Percentiles rank a stretch among this genome's conserved stretches.
Conservation (phyloP, 2,888 invertebrate genomes). For the Leistus spinibarbis region DNA sequence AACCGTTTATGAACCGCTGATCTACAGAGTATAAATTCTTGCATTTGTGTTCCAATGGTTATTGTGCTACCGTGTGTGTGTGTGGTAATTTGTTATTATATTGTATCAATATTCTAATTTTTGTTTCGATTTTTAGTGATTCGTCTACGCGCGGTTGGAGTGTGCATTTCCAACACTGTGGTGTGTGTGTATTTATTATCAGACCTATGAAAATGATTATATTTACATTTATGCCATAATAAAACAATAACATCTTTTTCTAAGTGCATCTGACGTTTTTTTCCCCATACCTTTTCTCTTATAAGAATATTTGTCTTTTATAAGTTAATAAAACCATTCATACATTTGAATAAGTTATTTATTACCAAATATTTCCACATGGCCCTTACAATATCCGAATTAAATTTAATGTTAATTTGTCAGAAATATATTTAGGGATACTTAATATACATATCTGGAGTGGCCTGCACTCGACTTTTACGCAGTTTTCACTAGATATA, state of each 20-base stretch:
- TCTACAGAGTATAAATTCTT: too few relatives aligned
- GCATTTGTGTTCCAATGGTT: not conserved
- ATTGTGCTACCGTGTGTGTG: not conserved
- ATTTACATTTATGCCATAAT: constrained; percentile 34
- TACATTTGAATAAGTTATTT: constrained; percentile 16
- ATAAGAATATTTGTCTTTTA: constrained; percentile 29
- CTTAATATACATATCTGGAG: too few relatives aligned
- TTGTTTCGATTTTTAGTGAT: constrained; percentile 35
- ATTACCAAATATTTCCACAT: not conserved
- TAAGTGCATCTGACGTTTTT: constrained; percentile 24
- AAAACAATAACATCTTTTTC: constrained; percentile 26
- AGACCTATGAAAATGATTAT: constrained; percentile 22
- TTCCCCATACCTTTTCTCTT: constrained; percentile 31
- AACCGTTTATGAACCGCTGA: too few relatives aligned
- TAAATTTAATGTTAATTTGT: too few relatives aligned
- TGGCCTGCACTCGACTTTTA: too few relatives aligned
- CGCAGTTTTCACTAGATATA: too few relatives aligned
- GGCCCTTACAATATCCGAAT: too few relatives aligned
- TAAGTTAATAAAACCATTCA: constrained; percentile 34
- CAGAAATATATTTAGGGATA: not conserved
- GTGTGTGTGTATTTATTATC: constrained; percentile 34
- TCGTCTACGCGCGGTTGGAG: constrained; percentile 29
- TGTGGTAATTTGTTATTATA: too few relatives aligned
- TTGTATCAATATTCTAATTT: constrained; percentile 6
- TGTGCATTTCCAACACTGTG: constrained; percentile 31